Evolutionary conservation across 2,797 vertebrate genomes (phyloP), one percentile per base, ranked within the genome.

Genomic region (Syngnathus rostellatus): DNA sequence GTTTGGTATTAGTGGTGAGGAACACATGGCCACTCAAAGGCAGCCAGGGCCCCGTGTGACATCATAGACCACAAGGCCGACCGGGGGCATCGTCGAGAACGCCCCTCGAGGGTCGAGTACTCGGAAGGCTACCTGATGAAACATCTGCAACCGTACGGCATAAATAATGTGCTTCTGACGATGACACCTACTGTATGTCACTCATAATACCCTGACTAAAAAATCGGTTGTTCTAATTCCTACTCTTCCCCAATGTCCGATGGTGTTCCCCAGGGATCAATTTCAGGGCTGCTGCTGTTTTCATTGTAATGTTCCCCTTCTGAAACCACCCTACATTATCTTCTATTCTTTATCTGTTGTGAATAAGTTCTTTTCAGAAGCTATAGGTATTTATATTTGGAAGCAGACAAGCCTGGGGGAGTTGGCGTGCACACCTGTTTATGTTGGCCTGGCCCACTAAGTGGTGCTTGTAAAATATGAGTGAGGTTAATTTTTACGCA

Each of bases 1-100:
- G 91, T 89, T 91, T 89, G 90, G 90, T 91, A 92, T 92, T 92
- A 92, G 91, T 89, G 91, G 91, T 89, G 86, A 91, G 79, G 84
- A 92, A 87, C 90, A 91, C 87, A 90, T 91, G 89, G 89, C 83
- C 83, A 89, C 90, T 91, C 88, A 90, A 90, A 92, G 90, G 84
- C 87, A 88, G 90, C 84, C 87, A 87, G 71, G 87, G 85, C 83
- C 83, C 78, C 75, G 76, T 78, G 89, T 92, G 91, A 92, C 89
- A 91, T 92, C 91, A 92, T 91, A 78, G 71, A 88, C 89, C 89
- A 80, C 88, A 86, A 84, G 78, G 86, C 85, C 82, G 86, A 88
- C 85, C 76, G 75, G 80, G 82, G 79, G 82, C 81, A 86, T 86
- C 77, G 72, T 88, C 79, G 80, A 83, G 86, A 86, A 85, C 83